Evolutionary conservation across 2,888 invertebrate genomes (phyloP).

Genomic region (Fabriciana adippe): DNA sequence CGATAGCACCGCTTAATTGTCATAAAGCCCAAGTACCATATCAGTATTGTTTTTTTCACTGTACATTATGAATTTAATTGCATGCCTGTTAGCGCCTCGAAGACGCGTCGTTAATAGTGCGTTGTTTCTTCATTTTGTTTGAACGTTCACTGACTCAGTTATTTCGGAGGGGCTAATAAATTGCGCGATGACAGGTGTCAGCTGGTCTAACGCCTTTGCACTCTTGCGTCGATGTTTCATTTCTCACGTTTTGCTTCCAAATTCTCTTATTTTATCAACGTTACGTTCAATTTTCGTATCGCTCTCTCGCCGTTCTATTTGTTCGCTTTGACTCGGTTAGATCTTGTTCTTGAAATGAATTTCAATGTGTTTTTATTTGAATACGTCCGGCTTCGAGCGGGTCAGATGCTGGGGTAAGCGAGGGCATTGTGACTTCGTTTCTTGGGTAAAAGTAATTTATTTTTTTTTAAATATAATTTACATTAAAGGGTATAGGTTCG

Average conservation of each 20-base stretch:
- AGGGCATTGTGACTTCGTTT: too few species aligned
- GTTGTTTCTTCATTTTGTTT: conserved; percentile 78
- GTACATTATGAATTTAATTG: conserved; percentile 65
- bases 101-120: conserved; percentile 78
- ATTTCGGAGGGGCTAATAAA: conserved; percentile 81
- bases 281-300: conserved; percentile 79
- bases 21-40: not conserved
- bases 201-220: conserved; percentile 82
- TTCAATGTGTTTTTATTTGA: conserved; percentile 5
- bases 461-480: too few species aligned
- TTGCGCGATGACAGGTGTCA: conserved; percentile 82
- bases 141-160: conserved; percentile 79
- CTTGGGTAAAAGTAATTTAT: too few species aligned
- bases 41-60: conserved; percentile 19
- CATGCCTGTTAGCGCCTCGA: conserved; percentile 64
- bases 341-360: conserved; percentile 4
- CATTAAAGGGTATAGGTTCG: too few species aligned
- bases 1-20: not conserved
- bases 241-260: conserved; percentile 80
- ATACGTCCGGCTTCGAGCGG: not conserved
- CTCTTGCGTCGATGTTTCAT: conserved; percentile 82
- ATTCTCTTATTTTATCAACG: conserved; percentile 82
- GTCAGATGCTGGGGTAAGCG: too few species aligned
- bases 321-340: conserved; percentile 50
- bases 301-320: conserved; percentile 71